Conservation (phyloP, 2,888 invertebrate genomes). For the Clostera curtula region DNA sequence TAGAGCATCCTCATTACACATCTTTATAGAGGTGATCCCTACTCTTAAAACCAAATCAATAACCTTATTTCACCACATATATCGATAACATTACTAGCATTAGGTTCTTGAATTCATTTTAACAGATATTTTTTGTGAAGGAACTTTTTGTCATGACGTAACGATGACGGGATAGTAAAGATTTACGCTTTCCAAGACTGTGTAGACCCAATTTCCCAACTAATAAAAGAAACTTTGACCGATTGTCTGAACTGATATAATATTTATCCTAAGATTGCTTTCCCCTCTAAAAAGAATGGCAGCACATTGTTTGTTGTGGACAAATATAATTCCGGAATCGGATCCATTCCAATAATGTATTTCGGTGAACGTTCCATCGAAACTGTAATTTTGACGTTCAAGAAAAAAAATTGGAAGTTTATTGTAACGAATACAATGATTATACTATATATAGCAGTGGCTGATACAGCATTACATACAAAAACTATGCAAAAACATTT, state of each 20-base stretch:
- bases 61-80: not conserved
- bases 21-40: too few species aligned
- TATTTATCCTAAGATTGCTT: slow-evolving; percentile 39
- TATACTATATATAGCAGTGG: too few species aligned
- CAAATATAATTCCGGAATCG: slow-evolving; percentile 32
- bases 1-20: too few species aligned
- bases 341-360: slow-evolving; percentile 26
- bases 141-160: too few species aligned
- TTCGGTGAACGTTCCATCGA: slow-evolving; percentile 12
- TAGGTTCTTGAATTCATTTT: too few species aligned
- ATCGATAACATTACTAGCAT: too few species aligned
- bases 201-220: slow-evolving; percentile 27
- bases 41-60: not conserved
- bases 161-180: slow-evolving; percentile 10
- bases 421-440: too few species aligned
- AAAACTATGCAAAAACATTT: too few species aligned
- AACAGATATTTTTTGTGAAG: too few species aligned
- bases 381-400: slow-evolving; percentile 14
- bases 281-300: slow-evolving; percentile 27
- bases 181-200: slow-evolving; percentile 23
- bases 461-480: too few species aligned
- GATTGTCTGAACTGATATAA: slow-evolving; percentile 34
- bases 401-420: not conserved
- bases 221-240: slow-evolving; percentile 31
- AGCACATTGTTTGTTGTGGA: slow-evolving; percentile 30